Percentiles rank a stretch among this genome's conserved stretches.
phyloP scores from a whole-genome alignment of 2,797 vertebrate genomes.

The Dallia pectoralis region DNA sequence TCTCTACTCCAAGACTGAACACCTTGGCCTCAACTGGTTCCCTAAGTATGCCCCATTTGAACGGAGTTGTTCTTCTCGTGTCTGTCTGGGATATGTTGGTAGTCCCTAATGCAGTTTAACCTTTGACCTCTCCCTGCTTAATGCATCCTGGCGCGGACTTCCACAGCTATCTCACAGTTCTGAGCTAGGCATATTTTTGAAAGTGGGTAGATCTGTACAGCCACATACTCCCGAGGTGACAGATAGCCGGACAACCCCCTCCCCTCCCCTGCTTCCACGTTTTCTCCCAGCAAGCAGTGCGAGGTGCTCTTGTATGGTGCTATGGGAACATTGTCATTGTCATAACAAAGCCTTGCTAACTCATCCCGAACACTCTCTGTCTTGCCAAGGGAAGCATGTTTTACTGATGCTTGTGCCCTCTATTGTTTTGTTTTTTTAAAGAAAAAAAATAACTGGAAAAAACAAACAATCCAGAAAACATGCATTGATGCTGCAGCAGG shows the following conservation, averaged over 20 bases:
- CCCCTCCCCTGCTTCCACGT: constrained; percentile 21
- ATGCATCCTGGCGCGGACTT: neutral
- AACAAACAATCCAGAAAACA: constrained; percentile 16
- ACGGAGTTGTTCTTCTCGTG: neutral
- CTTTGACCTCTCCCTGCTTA: neutral
- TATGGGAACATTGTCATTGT: constrained; percentile 67
- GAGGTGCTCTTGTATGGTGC: constrained; percentile 79
- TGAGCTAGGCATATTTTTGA: neutral
- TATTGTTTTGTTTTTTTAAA: constrained; percentile 7
- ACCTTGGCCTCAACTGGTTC: constrained; percentile 98
- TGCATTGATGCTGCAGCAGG: constrained; percentile 18
- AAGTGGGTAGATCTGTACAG: neutral
- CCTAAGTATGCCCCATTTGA: constrained; percentile 84
- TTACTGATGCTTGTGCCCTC: constrained; percentile 36
- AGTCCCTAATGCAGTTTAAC: neutral
- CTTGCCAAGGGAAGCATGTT: constrained; percentile 45
- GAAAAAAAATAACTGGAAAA: neutral
- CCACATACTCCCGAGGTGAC: neutral
- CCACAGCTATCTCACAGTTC: neutral
- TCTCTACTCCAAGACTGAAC: constrained; percentile 96
- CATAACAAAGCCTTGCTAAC: constrained; percentile 46
- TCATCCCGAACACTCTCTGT: constrained; percentile 27
- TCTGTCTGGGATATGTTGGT: neutral
- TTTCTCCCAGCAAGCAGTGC: constrained; percentile 67
- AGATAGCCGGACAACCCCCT: neutral